Evolutionary conservation across 2,797 vertebrate species (phyloP), one percentile per base, ranked within the genome.

Genomic region (Acanthopagrus latus): DNA sequence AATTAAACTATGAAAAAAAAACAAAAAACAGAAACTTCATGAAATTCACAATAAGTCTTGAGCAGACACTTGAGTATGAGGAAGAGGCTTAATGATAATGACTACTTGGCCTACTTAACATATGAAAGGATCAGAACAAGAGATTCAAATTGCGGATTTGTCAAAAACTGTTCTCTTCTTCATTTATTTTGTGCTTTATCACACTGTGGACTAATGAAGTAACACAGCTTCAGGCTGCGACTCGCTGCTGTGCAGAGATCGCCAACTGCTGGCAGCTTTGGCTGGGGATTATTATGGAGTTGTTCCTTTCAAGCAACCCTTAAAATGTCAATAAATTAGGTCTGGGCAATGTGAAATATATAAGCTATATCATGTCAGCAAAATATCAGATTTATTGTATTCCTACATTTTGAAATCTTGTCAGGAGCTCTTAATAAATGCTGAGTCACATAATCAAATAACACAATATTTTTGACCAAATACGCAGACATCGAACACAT

Each of bases 231-330:
- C 38, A 50, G 55, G 56, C 27, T 27, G 9, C 41, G 44, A 48
- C 52, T 72, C 41, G 64, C 50, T 64, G 56, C 64, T 64, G 47
- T 72, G 64, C 43, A 29, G 51, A 72, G 48, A 72, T 64, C 46
- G 52, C 50, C 70, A 82, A 60, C 65, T 57, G 68, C 55, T 76
- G 77, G 71, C 51, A 59, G 63, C 57, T 63, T 60, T 11, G 56
- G 27, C 7, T 44, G 12, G 3, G 38, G 52, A n/a, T 60, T 74
- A 70, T 25, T 57, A 50, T 60, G 12, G 12, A 69, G 43, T 27
- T 78, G 33, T 65, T 71, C 29, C 33, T 69, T 59, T 25, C 51
- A 14, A 57, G 3, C 25, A 72, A 67, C n/a, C 66, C 20, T 29
- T 63, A 57, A 51, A 59, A 59, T 59, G n/a, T 64, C 21, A 27